Percentiles rank a stretch among this genome's conserved stretches.
Conservation (phyloP, 2,888 invertebrate genomes). For the Odontomyia ornata region DNA sequence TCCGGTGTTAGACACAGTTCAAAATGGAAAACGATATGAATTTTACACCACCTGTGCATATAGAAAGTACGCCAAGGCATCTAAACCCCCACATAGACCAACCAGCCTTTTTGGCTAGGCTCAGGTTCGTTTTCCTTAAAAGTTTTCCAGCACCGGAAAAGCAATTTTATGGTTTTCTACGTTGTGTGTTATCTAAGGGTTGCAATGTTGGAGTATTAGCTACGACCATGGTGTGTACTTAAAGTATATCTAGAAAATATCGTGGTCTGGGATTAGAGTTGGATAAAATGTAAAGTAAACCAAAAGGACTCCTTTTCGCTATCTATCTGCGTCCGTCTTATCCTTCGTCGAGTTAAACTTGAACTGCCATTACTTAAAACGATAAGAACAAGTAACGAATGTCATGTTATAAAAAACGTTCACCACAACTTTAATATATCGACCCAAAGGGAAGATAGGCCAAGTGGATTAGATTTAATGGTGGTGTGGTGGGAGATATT, state of each 20-base stretch:
- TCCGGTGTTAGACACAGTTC: neutral
- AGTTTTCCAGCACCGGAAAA: slow-evolving; percentile 8
- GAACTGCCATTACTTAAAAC: slow-evolving; percentile 37
- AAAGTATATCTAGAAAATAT: neutral
- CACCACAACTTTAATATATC: slow-evolving; percentile 4
- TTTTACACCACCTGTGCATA: slow-evolving; percentile 34
- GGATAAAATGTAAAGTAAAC: slow-evolving; percentile 18
- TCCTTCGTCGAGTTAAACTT: slow-evolving; percentile 27
- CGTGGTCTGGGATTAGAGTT: neutral
- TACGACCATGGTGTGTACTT: slow-evolving; percentile 18
- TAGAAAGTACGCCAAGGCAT: neutral
- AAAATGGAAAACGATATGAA: slow-evolving; percentile 38
- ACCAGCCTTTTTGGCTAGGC: neutral
- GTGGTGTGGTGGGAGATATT: neutral
- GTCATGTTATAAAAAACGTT: neutral
- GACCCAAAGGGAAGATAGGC: neutral
- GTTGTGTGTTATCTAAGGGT: slow-evolving; percentile 31
- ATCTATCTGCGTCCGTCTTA: slow-evolving; percentile 20
- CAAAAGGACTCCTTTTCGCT: slow-evolving; percentile 10
- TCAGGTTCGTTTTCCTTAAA: neutral
- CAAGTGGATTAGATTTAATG: neutral
- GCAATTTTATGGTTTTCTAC: slow-evolving; percentile 35
- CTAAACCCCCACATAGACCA: too few relatives aligned
- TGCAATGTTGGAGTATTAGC: slow-evolving; percentile 40
- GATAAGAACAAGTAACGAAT: slow-evolving; percentile 35